phyloP scores from a whole-genome alignment of 1,140 invertebrate species.

The Aleiodes sp. region DNA sequence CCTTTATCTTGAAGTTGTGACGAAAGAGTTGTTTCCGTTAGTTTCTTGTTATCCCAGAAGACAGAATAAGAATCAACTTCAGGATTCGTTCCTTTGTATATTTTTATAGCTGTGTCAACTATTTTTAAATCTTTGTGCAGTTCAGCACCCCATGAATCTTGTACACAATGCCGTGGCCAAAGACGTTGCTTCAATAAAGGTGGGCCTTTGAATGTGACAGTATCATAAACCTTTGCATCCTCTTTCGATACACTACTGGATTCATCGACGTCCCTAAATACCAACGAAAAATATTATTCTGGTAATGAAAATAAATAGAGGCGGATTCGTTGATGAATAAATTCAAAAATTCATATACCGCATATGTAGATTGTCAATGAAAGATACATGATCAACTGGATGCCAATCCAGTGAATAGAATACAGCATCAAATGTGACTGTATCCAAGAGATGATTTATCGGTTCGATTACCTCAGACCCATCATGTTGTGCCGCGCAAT shows the following conservation, averaged over 20 bases:
- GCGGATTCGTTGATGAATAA: not conserved
- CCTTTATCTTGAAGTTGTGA: conserved; percentile 80
- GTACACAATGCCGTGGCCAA: conserved; percentile 96
- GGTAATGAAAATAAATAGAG: not conserved
- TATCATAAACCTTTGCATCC: conserved; percentile 86
- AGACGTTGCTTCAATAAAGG: conserved; percentile 84
- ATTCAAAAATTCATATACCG: conserved; percentile 46
- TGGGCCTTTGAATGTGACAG: conserved; percentile 89
- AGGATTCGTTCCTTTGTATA: conserved; percentile 94
- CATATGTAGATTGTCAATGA: conserved; percentile 86
- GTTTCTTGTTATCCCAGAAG: conserved; percentile 96
- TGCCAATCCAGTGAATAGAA: conserved; percentile 98
- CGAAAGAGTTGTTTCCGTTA: conserved; percentile 87
- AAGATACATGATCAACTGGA: conserved; percentile 95
- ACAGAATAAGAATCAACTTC: conserved; percentile 97
- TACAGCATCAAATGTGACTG: conserved; percentile 88
- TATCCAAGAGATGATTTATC: conserved; percentile 89
- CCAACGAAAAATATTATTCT: no score
- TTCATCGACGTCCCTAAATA: conserved; percentile 54
- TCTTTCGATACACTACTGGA: conserved; percentile 65
- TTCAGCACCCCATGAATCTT: conserved; percentile 93
- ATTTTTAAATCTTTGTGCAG: conserved; percentile 90
- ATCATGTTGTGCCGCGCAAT: conserved; percentile 92
- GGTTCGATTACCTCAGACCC: conserved; percentile 89
- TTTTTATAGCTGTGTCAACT: conserved; percentile 78